Conservation (phyloP, 2,888 invertebrate species). For the Zaprionus lineosus region DNA sequence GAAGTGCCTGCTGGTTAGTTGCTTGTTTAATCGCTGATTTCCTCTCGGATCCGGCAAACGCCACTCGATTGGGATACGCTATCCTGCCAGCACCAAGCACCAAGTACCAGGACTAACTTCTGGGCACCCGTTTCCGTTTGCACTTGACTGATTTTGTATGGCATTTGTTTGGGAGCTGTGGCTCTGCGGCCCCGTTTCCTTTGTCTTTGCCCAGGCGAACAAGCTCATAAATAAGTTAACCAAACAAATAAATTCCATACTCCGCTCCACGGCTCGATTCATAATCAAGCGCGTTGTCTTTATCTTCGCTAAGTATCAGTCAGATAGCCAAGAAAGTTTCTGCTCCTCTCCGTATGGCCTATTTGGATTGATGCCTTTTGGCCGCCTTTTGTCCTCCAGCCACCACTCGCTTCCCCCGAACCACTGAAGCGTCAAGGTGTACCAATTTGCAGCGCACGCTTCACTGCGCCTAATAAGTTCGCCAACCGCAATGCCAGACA, state of each 20-base stretch:
- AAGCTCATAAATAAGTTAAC: slow-evolving; percentile 77
- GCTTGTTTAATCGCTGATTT: slow-evolving; percentile 76
- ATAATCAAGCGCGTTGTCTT: slow-evolving; percentile 74
- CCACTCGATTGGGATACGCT: too few relatives aligned
- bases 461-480: slow-evolving; percentile 76
- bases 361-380: slow-evolving; percentile 63
- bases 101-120: slow-evolving; percentile 60
- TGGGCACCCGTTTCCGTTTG: slow-evolving; percentile 69
- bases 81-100: too few relatives aligned
- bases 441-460: slow-evolving; percentile 81
- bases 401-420: slow-evolving; percentile 31
- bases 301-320: slow-evolving; percentile 72
- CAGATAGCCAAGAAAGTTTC: slow-evolving; percentile 62
- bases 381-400: slow-evolving; percentile 47
- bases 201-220: slow-evolving; percentile 73
- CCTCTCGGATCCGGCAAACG: slow-evolving; percentile 52
- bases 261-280: slow-evolving; percentile 63
- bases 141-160: slow-evolving; percentile 73
- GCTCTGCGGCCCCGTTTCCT: slow-evolving; percentile 44
- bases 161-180: slow-evolving; percentile 44
- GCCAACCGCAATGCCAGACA: slow-evolving; percentile 62
- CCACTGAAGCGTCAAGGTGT: slow-evolving; percentile 81
- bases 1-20: slow-evolving; percentile 63
- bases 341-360: background rate
- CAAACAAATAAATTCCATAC: slow-evolving; percentile 72